A percentile compares a stretch with the other conserved stretches of the same genome.
Evolutionary conservation across 2,113 vertebrate species (phyloP).

Genomic region (Alces alces): DNA sequence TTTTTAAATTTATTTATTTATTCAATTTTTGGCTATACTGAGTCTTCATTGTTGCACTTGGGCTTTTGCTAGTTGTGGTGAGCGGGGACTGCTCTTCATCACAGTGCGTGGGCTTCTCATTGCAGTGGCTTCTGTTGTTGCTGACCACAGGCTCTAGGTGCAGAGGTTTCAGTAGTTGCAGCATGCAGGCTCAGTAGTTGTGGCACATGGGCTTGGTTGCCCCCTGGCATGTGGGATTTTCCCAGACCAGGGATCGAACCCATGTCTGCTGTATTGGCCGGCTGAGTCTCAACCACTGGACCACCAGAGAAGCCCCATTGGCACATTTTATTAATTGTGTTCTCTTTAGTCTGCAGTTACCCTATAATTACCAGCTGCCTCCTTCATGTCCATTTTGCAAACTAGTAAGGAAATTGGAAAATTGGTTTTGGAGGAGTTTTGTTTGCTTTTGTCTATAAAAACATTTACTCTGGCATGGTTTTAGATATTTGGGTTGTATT

Average conservation of each 20-base stretch:
- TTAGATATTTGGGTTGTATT: background rate
- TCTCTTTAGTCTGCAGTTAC: background rate
- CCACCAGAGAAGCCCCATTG: background rate
- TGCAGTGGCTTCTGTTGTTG: background rate
- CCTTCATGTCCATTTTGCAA: constrained; percentile 14
- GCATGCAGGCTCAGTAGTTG: background rate
- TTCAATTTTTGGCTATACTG: background rate
- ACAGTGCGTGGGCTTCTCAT: background rate
- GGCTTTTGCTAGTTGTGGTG: background rate
- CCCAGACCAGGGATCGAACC: background rate
- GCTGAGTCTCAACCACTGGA: background rate
- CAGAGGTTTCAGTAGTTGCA: background rate
- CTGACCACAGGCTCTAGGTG: background rate
- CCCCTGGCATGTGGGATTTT: background rate
- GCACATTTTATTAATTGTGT: background rate
- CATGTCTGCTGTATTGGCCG: background rate
- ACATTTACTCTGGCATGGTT: constrained; percentile 15
- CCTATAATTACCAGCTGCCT: background rate
- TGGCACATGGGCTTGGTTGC: background rate
- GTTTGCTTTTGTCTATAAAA: constrained; percentile 17
- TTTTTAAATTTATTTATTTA: background rate
- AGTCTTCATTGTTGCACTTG: background rate
- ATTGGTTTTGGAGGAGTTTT: background rate
- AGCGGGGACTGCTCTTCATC: background rate
- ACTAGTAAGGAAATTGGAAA: background rate